Base-by-base conservation (phyloP, 2,113 vertebrate genomes). In the Stigmatopora nigra region DNA sequence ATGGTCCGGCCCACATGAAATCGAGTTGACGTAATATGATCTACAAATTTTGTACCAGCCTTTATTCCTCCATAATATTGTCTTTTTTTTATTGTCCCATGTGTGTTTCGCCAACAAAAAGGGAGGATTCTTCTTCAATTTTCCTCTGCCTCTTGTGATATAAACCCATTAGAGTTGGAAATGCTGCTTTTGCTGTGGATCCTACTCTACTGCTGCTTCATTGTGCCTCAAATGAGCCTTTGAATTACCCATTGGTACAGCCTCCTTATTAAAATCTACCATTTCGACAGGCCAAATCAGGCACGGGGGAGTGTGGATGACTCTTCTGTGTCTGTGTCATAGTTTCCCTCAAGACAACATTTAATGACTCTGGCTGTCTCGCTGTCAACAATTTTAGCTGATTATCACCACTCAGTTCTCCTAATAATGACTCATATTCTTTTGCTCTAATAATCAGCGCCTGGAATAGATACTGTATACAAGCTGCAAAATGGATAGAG, bases 161-260 rank as follows among this genome's bases (percentile, higher is more conserved):
- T 73, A 38, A 83, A 75, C 20, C 48, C 69, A 38, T 61, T 61
- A 12, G 92, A 95, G 77, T 84, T 92, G 68, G 88, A 91, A 53
- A 68, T 92, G 49, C 82, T 94, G 3, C 55, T 93, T 69, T 84
- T 89, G 76, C 91, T 97, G 71, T 96, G 94, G 94, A 80, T 94
- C 38, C 82, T 94, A 60, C 78, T 92, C 51, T 96, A 94, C 85
- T 95, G 93, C 86, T 83, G 89, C 79, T 80, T 95, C 77, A 83
- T 95, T 61, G 80, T 93, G 61, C 90, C 91, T 13, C 92, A 94
- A 64, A 86, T 93, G 57, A 82, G 80, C 76, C 64, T 78, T 61
- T 75, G 70, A 83, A 68, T 48, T 60, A 46, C 47, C 64, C 64
- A 45, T 52, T 75, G 61, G 60, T 41, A 16, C 63, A 46, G 14